Evolutionary conservation across 2,113 vertebrate species (phyloP).

Genomic region (Tetrax tetrax): DNA sequence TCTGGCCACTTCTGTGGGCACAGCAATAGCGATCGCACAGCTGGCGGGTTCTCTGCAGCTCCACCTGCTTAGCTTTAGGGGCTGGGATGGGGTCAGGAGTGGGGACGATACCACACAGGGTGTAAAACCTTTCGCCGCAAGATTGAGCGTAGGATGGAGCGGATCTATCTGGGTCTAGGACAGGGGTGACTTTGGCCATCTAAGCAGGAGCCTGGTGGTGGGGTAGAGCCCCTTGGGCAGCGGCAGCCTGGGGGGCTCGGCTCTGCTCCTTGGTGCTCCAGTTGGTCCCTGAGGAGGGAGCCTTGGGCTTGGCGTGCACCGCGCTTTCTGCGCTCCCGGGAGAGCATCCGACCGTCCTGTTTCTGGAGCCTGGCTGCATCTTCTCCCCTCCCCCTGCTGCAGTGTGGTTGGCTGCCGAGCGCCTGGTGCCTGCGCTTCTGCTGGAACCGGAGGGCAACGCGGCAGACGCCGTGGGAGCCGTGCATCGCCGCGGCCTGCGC

Average conservation of each 20-base stretch:
- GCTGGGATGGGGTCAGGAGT: not conserved
- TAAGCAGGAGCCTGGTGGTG: not conserved
- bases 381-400: constrained; percentile 47
- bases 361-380: not conserved
- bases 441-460: not conserved
- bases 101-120: not conserved
- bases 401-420: constrained; percentile 53
- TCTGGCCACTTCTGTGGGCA: not conserved
- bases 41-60: not conserved
- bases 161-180: not conserved
- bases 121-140: not conserved
- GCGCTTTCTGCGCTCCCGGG: not conserved
- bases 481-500: not conserved
- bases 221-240: not conserved
- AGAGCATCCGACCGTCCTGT: not conserved
- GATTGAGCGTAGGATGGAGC: not conserved
- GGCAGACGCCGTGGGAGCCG: not conserved
- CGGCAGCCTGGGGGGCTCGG: not conserved
- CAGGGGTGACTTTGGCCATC: not conserved
- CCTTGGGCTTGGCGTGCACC: not conserved
- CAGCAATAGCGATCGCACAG: rapidly evolving
- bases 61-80: not conserved
- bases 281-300: not conserved
- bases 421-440: not conserved
- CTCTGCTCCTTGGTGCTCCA: not conserved